Evolutionary conservation across 2,888 invertebrate genomes (phyloP).

Genomic region (Eristalis arbustorum): DNA sequence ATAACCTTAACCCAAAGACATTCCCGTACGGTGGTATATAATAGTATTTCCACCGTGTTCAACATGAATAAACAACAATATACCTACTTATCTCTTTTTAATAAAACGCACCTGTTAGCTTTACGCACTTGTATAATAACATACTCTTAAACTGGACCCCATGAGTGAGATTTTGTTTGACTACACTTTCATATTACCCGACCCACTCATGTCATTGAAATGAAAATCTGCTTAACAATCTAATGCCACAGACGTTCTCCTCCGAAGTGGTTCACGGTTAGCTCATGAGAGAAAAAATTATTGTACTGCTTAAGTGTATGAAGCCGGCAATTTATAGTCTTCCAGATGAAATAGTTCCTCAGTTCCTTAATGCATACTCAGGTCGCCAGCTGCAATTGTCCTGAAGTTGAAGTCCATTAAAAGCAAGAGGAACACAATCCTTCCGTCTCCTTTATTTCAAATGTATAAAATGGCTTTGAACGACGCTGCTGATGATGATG

Average conservation of each 20-base stretch:
- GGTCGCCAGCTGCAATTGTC: constrained; percentile 4
- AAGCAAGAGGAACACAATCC: constrained; percentile 1
- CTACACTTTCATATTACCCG: not conserved
- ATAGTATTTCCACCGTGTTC: too few species aligned
- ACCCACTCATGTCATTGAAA: not conserved
- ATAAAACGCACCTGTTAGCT: too few species aligned
- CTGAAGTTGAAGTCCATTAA: constrained; percentile 44
- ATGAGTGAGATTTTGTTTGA: not conserved
- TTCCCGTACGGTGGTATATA: too few species aligned
- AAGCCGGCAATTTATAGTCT: not conserved
- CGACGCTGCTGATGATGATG: constrained; percentile 41
- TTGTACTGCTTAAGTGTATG: not conserved
- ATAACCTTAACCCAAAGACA: too few species aligned
- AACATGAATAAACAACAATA: too few species aligned
- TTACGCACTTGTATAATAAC: not conserved
- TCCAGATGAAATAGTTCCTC: constrained; percentile 2
- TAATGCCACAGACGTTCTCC: not conserved
- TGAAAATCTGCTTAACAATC: not conserved
- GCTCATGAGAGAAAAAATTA: not conserved
- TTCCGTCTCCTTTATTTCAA: not conserved
- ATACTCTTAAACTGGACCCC: not conserved
- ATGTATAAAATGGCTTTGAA: constrained; percentile 20
- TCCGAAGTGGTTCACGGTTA: not conserved
- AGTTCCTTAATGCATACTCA: constrained; percentile 3
- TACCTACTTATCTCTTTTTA: too few species aligned